These are phyloP conservation scores for Calameuta idolon DNA, from an alignment of 2,888 invertebrate species.

Conservation along the genomic window DNA sequence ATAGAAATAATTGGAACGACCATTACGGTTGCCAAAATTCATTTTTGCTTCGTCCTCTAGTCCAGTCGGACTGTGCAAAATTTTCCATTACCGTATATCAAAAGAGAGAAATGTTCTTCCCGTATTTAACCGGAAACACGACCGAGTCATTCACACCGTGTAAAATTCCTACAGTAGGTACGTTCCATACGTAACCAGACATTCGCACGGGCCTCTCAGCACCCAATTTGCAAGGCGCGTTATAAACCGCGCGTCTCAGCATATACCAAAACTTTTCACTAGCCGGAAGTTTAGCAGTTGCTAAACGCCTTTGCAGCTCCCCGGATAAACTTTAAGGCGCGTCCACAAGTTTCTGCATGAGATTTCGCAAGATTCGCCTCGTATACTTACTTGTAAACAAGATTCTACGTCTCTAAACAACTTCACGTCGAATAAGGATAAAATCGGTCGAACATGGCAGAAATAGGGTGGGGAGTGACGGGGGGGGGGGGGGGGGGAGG, in stretches of 20 bases:
- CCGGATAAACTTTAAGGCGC: conserved; percentile 23
- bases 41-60: not conserved
- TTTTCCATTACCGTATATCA: not conserved
- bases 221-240: not conserved
- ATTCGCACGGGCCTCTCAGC: not conserved
- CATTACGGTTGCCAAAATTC: not conserved
- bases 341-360: conserved; percentile 25
- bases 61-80: not conserved
- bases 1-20: not conserved
- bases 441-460: not conserved
- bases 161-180: not conserved
- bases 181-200: not conserved
- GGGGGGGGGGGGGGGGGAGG: no score
- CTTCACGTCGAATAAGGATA: not conserved
- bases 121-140: conserved; percentile 14
- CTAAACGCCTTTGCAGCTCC: conserved; percentile 28
- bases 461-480: not conserved
- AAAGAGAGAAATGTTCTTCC: conserved; percentile 4
- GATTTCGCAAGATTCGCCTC: conserved; percentile 6
- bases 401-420: conserved; percentile 15
- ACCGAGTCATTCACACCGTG: conserved; percentile 12
- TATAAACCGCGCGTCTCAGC: conserved; percentile 6
- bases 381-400: conserved; percentile 14
- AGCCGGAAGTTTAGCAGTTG: conserved; percentile 22
- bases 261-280: not conserved